These are phyloP conservation scores for Danionella cerebrum DNA, from an alignment of 2,113 vertebrate species.

Conservation along the genomic window DNA sequence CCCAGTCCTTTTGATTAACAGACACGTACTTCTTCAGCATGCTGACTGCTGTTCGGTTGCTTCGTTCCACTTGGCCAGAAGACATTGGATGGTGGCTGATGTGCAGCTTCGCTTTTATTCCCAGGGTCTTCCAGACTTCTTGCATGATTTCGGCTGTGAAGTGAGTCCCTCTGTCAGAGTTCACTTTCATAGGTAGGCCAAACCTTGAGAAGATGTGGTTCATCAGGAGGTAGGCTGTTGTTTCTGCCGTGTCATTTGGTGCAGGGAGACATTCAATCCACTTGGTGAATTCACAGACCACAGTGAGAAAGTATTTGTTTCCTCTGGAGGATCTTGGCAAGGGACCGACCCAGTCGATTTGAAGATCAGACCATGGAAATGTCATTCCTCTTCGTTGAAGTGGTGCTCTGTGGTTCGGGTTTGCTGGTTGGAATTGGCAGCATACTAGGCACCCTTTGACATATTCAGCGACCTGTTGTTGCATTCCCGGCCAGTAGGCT, in stretches of 20 bases:
- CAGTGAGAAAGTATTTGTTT: slow-evolving; percentile 22
- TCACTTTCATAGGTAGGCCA: background rate
- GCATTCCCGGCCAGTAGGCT: slow-evolving; percentile 21
- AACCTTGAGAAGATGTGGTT: slow-evolving; percentile 26
- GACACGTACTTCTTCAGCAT: background rate
- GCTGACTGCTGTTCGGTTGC: slow-evolving; percentile 1
- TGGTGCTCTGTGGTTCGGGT: slow-evolving; percentile 3
- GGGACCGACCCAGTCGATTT: slow-evolving; percentile 22
- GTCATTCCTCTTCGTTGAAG: no score
- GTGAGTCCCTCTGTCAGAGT: slow-evolving; percentile 12
- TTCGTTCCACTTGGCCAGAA: slow-evolving; percentile 11
- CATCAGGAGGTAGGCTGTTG: slow-evolving; percentile 9
- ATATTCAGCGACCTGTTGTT: slow-evolving; percentile 6
- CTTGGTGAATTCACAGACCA: slow-evolving; percentile 7
- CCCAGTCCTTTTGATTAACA: slow-evolving; percentile 3
- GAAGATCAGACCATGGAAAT: slow-evolving; percentile 5
- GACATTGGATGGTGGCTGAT: background rate
- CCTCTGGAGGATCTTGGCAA: background rate
- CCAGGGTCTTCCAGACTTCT: background rate
- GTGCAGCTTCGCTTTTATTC: background rate
- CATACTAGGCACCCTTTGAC: slow-evolving; percentile 9
- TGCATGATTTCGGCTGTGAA: slow-evolving; percentile 12
- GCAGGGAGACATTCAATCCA: slow-evolving; percentile 24
- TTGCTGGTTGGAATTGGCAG: slow-evolving; percentile 11
- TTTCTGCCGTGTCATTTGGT: background rate